Evolutionary conservation across 1,140 invertebrate species (phyloP).

Genomic region (Drosophila ambigua): DNA sequence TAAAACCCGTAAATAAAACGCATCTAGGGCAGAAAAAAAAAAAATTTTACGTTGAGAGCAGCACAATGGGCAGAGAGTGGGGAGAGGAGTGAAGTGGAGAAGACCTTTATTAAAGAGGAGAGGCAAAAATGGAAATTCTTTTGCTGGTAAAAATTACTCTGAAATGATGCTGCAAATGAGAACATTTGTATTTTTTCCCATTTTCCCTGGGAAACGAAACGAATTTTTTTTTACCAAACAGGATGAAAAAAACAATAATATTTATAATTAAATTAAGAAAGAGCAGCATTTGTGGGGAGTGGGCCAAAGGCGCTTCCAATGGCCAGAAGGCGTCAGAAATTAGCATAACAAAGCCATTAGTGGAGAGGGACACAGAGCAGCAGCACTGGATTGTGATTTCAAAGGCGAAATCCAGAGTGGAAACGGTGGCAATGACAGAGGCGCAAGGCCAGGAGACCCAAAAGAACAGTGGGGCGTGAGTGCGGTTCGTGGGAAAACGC

Average conservation of each 20-base stretch:
- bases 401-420: slow-evolving; percentile 48
- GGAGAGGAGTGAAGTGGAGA: background rate
- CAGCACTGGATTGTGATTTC: slow-evolving; percentile 62
- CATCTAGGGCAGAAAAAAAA: slow-evolving; percentile 22
- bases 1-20: slow-evolving; percentile 62
- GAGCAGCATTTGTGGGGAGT: slow-evolving; percentile 35
- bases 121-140: slow-evolving; percentile 18
- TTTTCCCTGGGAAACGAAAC: slow-evolving; percentile 38
- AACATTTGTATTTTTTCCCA: slow-evolving; percentile 44
- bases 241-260: slow-evolving; percentile 33
- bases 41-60: background rate
- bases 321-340: slow-evolving; percentile 75
- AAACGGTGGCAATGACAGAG: slow-evolving; percentile 57
- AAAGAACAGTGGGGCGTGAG: background rate
- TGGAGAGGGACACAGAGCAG: slow-evolving; percentile 30
- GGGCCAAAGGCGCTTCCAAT: slow-evolving; percentile 40
- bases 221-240: slow-evolving; percentile 18
- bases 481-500: background rate
- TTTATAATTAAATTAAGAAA: slow-evolving; percentile 72
- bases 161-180: slow-evolving; percentile 58
- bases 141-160: slow-evolving; percentile 41
- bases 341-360: slow-evolving; percentile 80
- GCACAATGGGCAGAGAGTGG: background rate
- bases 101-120: background rate
- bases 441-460: slow-evolving; percentile 35